phyloP scores from a whole-genome alignment of 2,888 invertebrate species.

The Bedellia somnulentella region DNA sequence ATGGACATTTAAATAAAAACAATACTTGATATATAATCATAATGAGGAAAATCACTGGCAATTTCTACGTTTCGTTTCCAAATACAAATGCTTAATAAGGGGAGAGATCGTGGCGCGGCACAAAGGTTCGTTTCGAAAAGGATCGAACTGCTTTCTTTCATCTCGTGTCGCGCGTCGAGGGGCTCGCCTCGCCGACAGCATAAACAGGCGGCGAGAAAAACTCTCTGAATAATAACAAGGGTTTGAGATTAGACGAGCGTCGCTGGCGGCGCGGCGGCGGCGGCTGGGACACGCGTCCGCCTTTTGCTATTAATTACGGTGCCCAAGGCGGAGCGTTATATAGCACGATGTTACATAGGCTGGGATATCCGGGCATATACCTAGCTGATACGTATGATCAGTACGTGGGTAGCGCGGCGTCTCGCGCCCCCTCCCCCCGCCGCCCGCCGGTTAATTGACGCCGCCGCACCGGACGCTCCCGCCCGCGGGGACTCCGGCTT shows the following conservation, averaged over 20 bases:
- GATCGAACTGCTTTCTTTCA: slow-evolving; percentile 22
- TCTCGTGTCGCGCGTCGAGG: slow-evolving; percentile 12
- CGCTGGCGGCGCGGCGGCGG: slow-evolving; percentile 12
- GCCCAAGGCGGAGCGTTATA: slow-evolving; percentile 23
- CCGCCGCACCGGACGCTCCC: slow-evolving; percentile 32
- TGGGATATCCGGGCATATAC: slow-evolving; percentile 46
- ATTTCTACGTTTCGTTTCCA: slow-evolving; percentile 24
- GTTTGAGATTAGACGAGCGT: slow-evolving; percentile 17
- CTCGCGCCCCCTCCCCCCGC: slow-evolving; percentile 23
- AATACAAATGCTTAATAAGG: slow-evolving; percentile 13
- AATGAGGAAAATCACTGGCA: slow-evolving; percentile 24
- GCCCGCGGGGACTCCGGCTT: slow-evolving; percentile 46
- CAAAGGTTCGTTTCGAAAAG: slow-evolving; percentile 9
- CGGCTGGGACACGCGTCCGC: slow-evolving; percentile 19
- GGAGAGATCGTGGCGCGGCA: slow-evolving; percentile 14
- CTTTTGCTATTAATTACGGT: slow-evolving; percentile 38
- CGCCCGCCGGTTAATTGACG: slow-evolving; percentile 50
- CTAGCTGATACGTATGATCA: slow-evolving; percentile 30
- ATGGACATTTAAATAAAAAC: no score
- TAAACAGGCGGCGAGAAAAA: slow-evolving; percentile 25
- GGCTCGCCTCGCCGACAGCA: slow-evolving; percentile 16
- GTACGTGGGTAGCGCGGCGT: slow-evolving; percentile 21
- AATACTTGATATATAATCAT: slow-evolving; percentile 20
- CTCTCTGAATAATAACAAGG: slow-evolving; percentile 25
- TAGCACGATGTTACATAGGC: slow-evolving; percentile 28